phyloP scores from a whole-genome alignment of 1,140 invertebrate species.

The Oreohelix idahoensis region DNA sequence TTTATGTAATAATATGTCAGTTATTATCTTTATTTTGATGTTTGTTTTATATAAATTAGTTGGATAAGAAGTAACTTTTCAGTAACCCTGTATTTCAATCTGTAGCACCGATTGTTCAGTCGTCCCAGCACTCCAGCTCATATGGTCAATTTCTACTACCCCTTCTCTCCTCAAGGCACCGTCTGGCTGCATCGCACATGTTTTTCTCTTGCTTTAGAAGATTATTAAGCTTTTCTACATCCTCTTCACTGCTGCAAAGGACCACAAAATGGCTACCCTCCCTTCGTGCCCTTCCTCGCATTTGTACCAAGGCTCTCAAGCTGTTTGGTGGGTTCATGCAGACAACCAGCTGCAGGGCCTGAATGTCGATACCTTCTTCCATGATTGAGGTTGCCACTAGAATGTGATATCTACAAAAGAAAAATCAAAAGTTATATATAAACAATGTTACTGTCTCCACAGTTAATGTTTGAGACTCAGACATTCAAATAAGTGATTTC shows the following conservation, averaged over 20 bases:
- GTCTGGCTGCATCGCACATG: slow-evolving; percentile 59
- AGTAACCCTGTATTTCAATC: no score
- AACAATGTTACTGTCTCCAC: no score
- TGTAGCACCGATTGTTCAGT: no score
- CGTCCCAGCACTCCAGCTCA: no score
- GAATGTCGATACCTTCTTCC: slow-evolving; percentile 70
- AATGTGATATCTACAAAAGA: slow-evolving; percentile 46
- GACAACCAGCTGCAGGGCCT: slow-evolving; percentile 68
- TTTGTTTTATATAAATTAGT: no score
- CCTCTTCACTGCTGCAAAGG: slow-evolving; percentile 58
- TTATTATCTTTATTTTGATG: no score
- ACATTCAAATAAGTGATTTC: no score
- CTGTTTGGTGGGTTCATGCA: slow-evolving; percentile 65
- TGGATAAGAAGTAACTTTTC: no score
- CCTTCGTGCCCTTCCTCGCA: slow-evolving; percentile 66
- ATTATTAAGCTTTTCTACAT: slow-evolving; percentile 58
- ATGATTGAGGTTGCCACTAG: slow-evolving; percentile 69
- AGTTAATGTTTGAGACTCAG: no score
- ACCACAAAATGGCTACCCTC: slow-evolving; percentile 66
- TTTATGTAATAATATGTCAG: no score
- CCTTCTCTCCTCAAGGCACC: slow-evolving; percentile 12
- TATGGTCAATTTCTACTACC: no score
- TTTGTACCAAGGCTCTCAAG: slow-evolving; percentile 67
- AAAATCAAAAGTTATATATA: no score
- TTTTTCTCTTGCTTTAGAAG: slow-evolving; percentile 59